Base-by-base conservation (phyloP, 2,797 vertebrate species). In the Semaprochilodus insignis region DNA sequence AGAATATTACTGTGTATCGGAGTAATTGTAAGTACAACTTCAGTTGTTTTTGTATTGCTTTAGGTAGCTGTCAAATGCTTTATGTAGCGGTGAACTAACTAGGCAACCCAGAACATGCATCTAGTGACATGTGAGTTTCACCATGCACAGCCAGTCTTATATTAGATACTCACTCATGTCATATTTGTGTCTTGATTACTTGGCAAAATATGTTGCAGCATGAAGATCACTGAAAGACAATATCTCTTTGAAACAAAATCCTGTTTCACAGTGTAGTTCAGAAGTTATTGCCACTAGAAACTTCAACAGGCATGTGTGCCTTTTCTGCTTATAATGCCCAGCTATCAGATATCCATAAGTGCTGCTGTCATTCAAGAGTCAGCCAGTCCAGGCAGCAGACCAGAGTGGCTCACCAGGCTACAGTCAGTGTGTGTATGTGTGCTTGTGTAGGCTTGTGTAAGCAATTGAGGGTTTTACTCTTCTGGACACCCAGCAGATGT, bases 401-500 rank as follows among this genome's bases (percentile, higher is more conserved):
- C 7, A 16, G 23, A 57, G 48, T 78, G 36, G 14, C 67, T 66
- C 31, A 21, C 65, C 19, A 70, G 54, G 16, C 40, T 55, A 48
- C 31, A 8, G 51, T 23, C 8, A 19, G n/a, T 63, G 15, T 44
- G 44, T 57, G 40, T 48, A 36, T 71, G 63, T 48, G 48, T 76
- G 66, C 3, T 11, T n/a, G 60, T 65, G 44, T 34, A 59, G 62
- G 62, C 62, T 82, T 51, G 62, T 60, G 36, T 74, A 70, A 36
- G 31, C 74, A 69, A 72, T 77, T 34, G 25, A 31, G n/a, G 55
- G 70, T 17, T 81, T 83, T 51, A 85, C 73, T 85, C 77, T 77
- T 59, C 52, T 81, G 25, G 36, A 82, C 78, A 55, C 23, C 5
- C 55, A 72, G 77, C 79, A 86, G 76, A 86, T 80, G 76, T 78